phyloP scores from a whole-genome alignment of 1,140 invertebrate genomes.

The Drosophila setifemur region DNA sequence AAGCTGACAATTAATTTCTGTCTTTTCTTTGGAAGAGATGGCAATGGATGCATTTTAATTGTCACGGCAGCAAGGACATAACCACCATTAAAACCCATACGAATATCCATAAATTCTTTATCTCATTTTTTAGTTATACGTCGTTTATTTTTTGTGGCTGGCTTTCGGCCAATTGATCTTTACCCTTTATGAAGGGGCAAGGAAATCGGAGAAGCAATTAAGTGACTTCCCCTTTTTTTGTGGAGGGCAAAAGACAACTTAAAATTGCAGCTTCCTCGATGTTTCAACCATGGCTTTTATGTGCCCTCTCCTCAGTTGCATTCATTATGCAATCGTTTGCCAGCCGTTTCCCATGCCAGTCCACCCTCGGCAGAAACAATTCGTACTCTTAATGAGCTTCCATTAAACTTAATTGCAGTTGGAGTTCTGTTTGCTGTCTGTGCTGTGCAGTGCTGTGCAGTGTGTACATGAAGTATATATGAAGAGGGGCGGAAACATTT shows the following conservation, averaged over 20 bases:
- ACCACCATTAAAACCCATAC: constrained; percentile 3
- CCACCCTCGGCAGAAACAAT: constrained; percentile 38
- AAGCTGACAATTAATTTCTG: constrained; percentile 54
- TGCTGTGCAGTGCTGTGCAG: no score
- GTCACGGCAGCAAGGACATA: constrained; percentile 31
- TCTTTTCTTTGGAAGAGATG: constrained; percentile 31
- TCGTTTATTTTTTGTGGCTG: constrained; percentile 26
- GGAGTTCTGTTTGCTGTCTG: constrained; percentile 56
- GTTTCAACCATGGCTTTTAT: no score
- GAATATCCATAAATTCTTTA: constrained; percentile 25
- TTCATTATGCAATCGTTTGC: constrained; percentile 63
- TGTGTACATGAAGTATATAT: constrained; percentile 3
- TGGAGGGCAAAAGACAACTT: constrained; percentile 17
- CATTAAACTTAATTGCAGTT: constrained; percentile 80
- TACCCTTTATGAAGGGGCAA: constrained; percentile 15
- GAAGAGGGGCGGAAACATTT: not conserved
- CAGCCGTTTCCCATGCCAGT: constrained; percentile 29
- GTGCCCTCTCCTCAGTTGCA: not conserved
- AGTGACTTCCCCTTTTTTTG: constrained; percentile 45
- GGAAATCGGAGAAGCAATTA: constrained; percentile 45
- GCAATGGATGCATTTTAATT: constrained; percentile 65
- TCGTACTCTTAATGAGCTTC: constrained; percentile 74
- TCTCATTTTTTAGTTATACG: constrained; percentile 1
- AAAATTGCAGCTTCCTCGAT: not conserved
- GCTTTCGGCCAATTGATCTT: constrained; percentile 24